Evolutionary conservation across 2,797 vertebrate species (phyloP), one percentile per base, ranked within the genome.

Genomic region (Neosalanx taihuensis): DNA sequence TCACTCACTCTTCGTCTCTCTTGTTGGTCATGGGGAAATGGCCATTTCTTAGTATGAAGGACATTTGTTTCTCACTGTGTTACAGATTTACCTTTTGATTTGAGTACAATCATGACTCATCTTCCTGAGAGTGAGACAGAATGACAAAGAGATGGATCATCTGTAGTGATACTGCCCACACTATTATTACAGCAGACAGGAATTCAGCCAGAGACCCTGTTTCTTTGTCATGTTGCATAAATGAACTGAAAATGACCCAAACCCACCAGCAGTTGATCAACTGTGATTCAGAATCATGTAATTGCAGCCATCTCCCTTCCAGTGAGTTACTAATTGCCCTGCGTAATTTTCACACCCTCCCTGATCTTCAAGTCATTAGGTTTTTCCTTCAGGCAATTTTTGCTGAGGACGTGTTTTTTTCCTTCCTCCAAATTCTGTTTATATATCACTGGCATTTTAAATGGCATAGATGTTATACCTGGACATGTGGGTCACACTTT

Each of bases 101-200:
- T 61, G 23, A 29, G 59, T 12, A 18, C 30, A 10, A 6, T 31
- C n/a, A 17, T 62, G 58, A 29, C 17, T 4, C 15, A 17, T 56
- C 51, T n/a, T 56, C 51, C 18, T n/a, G 15, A 6, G 15, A 18
- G 13, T 3, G 17, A 53, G 56, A 18, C 2, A 71, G 26, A 63
- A 23, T 30, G 31, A 56, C 17, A 6, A 51, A 20, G 23, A 18
- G 23, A 46, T 30, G 29, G 30, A 41, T 46, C 1, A 37, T 66
- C 20, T 72, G 12, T 58, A 23, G 2, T 66, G 13, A 29, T 18
- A 26, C 53, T 17, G 17, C 23, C 20, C 30, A 58, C 62, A 18
- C 37, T 72, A 33, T 49, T 49, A 51, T 51, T 66, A 49, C 64
- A 41, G 35, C 63, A 66, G 64, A 49, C 64, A 3, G 2, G 13